These are phyloP conservation scores for Camponotus vicinus DNA, from an alignment of 1,140 invertebrate species.

Conservation along the genomic window DNA sequence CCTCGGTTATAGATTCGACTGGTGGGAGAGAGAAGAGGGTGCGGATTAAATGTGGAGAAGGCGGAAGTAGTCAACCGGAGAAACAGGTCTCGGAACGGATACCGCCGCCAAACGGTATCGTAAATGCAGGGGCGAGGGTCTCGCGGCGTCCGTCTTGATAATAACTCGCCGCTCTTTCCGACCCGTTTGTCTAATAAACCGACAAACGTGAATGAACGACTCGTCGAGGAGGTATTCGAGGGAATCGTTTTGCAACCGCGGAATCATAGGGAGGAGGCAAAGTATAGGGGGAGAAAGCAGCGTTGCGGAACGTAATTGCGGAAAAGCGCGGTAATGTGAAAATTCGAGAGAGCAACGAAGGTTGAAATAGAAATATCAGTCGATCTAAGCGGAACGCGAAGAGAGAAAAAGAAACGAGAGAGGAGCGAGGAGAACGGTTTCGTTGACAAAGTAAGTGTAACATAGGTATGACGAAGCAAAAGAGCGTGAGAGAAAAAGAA, in stretches of 20 bases:
- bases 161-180: constrained; percentile 66
- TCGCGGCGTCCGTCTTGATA: constrained; percentile 67
- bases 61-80: constrained; percentile 46
- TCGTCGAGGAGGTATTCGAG: constrained; percentile 30
- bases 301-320: constrained; percentile 31
- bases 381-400: constrained; percentile 33
- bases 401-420: neutral
- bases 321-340: constrained; percentile 32
- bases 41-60: constrained; percentile 33
- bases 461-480: constrained; percentile 55
- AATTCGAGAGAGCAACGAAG: constrained; percentile 59
- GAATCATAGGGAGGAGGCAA: constrained; percentile 45
- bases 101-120: neutral
- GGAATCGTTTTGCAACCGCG: constrained; percentile 26
- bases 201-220: constrained; percentile 54
- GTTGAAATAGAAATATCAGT: constrained; percentile 60
- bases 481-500: constrained; percentile 31
- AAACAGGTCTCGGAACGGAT: constrained; percentile 49
- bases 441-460: constrained; percentile 50
- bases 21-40: constrained; percentile 13
- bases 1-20: constrained; percentile 13
- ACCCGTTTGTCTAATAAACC: constrained; percentile 70
- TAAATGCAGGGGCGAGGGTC: constrained; percentile 18
- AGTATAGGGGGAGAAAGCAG: neutral
- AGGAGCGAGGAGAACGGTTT: constrained; percentile 18